Base-by-base conservation (phyloP, 2,113 vertebrate genomes). In the Lycaon pictus region DNA sequence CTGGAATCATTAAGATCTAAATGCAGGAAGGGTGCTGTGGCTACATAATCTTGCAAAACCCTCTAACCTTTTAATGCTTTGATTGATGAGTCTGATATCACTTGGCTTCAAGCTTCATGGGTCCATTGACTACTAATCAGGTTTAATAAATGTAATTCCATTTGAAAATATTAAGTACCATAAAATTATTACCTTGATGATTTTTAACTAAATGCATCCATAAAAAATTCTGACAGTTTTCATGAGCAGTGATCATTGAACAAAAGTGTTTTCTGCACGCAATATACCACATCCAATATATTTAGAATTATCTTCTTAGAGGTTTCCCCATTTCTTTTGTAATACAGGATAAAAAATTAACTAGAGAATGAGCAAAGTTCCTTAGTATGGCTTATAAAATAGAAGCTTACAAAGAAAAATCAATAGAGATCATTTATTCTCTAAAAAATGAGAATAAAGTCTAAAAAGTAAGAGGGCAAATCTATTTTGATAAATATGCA, bases 341-440 rank as follows among this genome's bases (percentile, higher is more conserved):
- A 90, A 91, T 27, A 53, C 17, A 88, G n/a, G 74, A 65, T 95
- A 27, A 92, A 79, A 83, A 84, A n/a, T 60, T 69, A 91, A 56
- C 35, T 32, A 76, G 55, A 1, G 51, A 80, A 60, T 55, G 43
- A 80, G 20, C 58, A 92, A 92, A 84, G 0, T 84, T 63, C 92
- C 56, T 17, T 84, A 65, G 13, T 76, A 51, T 43, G 55, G 19
- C 17, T 62, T 80, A 48, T 20, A 72, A 85, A 67, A 55, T 53
- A 58, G 88, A 89, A 67, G 22, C 63, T 81, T 69, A 37, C 22
- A n/a, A 58, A 97, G 71, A 95, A 98, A 97, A 97, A 98, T 98
- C 96, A 96, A 96, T 97, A 95, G n/a, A 80, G 51, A 80, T 56
- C 32, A 69, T 87, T 97, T 96, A 96, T 55, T 82, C 93, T 96